phyloP scores from a whole-genome alignment of 2,888 invertebrate genomes.

The Blomia tropicalis region DNA sequence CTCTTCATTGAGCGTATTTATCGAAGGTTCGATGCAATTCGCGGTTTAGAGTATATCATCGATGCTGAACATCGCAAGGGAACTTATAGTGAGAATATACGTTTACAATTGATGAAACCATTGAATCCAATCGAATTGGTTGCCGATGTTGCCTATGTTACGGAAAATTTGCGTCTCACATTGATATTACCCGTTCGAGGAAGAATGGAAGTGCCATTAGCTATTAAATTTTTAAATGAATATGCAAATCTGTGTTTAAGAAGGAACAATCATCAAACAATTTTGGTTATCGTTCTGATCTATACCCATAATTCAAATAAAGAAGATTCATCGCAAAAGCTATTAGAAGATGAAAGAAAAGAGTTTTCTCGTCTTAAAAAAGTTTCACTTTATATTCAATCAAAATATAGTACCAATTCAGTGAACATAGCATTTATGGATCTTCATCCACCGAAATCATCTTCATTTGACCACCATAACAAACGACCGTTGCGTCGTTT shows the following conservation, averaged over 20 bases:
- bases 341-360: slow-evolving; percentile 35
- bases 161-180: slow-evolving; percentile 53
- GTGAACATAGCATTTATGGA: slow-evolving; percentile 40
- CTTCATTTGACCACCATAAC: not conserved
- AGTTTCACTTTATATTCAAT: slow-evolving; percentile 48
- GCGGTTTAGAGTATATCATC: slow-evolving; percentile 68
- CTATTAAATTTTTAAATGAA: slow-evolving; percentile 50
- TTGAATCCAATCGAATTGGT: slow-evolving; percentile 73
- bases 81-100: slow-evolving; percentile 30
- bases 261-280: slow-evolving; percentile 54
- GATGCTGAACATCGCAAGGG: slow-evolving; percentile 39
- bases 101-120: slow-evolving; percentile 64
- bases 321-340: not conserved
- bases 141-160: slow-evolving; percentile 65
- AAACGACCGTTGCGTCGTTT: not conserved
- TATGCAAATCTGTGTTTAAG: slow-evolving; percentile 57
- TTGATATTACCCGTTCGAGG: slow-evolving; percentile 53
- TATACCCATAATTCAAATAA: slow-evolving; percentile 36
- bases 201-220: slow-evolving; percentile 38
- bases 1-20: slow-evolving; percentile 47
- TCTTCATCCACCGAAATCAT: not conserved
- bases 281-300: slow-evolving; percentile 54
- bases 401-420: slow-evolving; percentile 44
- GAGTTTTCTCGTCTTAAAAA: slow-evolving; percentile 47
- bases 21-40: slow-evolving; percentile 57